phyloP scores from a whole-genome alignment of 1,140 invertebrate genomes.

The Aphidius gifuensis region DNA sequence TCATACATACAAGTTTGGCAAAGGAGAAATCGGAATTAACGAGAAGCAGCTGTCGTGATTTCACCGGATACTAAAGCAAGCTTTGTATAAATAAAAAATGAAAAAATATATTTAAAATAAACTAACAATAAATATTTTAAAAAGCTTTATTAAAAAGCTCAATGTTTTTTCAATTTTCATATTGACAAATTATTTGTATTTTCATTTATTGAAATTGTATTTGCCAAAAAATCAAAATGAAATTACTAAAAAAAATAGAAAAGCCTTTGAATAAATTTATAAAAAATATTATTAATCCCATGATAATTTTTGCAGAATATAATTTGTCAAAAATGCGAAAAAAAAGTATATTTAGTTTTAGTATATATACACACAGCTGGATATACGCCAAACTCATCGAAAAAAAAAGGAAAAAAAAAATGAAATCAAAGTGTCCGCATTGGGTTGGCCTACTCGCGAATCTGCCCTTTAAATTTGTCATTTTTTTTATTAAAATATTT shows the following conservation, averaged over 20 bases:
- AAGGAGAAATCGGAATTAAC: conserved; percentile 23
- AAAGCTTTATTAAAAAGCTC: not conserved
- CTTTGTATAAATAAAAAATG: conserved; percentile 1
- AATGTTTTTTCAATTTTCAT: not conserved
- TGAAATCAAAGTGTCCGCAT: conserved; percentile 55
- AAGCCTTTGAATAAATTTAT: not conserved
- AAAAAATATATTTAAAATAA: conserved; percentile 8
- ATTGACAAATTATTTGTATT: not conserved
- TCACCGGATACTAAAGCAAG: conserved; percentile 21
- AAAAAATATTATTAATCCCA: not conserved
- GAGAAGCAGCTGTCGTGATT: conserved; percentile 24
- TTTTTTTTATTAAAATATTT: no score
- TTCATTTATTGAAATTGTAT: no score
- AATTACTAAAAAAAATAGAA: not conserved
- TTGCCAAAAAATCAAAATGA: not conserved
- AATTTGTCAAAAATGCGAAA: conserved; percentile 32
- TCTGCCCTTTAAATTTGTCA: no score
- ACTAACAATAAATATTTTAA: not conserved
- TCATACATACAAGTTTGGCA: no score
- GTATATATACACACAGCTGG: conserved; percentile 29
- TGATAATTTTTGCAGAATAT: not conserved
- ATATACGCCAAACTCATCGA: conserved; percentile 53
- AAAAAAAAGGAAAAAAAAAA: conserved; percentile 48
- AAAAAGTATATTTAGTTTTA: conserved; percentile 53
- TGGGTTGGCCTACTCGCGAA: not conserved